phyloP scores from a whole-genome alignment of 2,888 invertebrate species.

The Biston betularia region DNA sequence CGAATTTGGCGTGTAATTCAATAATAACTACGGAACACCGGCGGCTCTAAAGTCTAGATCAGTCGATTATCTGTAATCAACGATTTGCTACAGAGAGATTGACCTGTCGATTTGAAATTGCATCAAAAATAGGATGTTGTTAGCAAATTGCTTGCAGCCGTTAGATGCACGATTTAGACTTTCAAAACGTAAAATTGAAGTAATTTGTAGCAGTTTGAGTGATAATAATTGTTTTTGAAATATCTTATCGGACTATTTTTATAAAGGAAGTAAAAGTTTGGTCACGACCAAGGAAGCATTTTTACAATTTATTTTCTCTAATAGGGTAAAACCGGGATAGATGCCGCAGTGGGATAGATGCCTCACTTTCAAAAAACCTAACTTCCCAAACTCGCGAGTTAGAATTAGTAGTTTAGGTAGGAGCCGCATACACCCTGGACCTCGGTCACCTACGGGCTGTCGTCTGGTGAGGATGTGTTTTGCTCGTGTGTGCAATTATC shows the following conservation, averaged over 20 bases:
- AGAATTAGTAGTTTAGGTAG: too few relatives aligned
- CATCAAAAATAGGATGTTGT: slow-evolving; percentile 40
- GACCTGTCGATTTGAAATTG: slow-evolving; percentile 54
- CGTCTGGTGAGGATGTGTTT: too few relatives aligned
- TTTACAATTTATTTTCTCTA: neutral
- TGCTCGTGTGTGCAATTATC: too few relatives aligned
- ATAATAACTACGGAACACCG: slow-evolving; percentile 79
- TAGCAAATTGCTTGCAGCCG: slow-evolving; percentile 52
- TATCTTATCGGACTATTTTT: neutral
- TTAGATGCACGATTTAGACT: slow-evolving; percentile 51
- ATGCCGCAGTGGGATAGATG: too few relatives aligned
- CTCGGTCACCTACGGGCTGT: too few relatives aligned
- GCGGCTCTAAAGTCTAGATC: slow-evolving; percentile 75
- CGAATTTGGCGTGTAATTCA: slow-evolving; percentile 77
- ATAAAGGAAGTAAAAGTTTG: slow-evolving; percentile 25
- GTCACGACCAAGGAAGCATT: slow-evolving; percentile 22
- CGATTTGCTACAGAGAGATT: slow-evolving; percentile 74
- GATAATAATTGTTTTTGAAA: slow-evolving; percentile 12
- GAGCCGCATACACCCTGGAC: too few relatives aligned
- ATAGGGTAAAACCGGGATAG: too few relatives aligned
- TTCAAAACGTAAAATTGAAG: slow-evolving; percentile 50
- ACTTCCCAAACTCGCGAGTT: too few relatives aligned
- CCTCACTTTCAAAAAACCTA: too few relatives aligned
- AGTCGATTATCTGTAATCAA: slow-evolving; percentile 75
- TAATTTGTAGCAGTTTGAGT: slow-evolving; percentile 22